Base-by-base conservation (phyloP, 2,797 vertebrate genomes). In the Lepilemur ruficaudatus region DNA sequence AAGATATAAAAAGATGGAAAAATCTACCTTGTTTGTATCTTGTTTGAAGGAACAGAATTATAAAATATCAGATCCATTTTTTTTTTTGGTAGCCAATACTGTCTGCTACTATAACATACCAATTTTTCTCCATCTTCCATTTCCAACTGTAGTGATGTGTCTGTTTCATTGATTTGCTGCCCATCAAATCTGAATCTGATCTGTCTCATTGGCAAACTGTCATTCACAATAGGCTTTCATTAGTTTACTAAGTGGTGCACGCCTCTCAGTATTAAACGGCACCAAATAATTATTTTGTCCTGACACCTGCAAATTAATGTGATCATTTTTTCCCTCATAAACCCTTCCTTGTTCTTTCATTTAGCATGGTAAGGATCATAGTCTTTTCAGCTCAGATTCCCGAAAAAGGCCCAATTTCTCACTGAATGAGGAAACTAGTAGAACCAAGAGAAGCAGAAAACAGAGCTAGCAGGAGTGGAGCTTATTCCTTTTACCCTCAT, bases 81-180 rank as follows among this genome's bases (percentile, higher is more conserved):
- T 76, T 50, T 50, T 84, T 48, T 11, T 20, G 35, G 15, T 79
- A 48, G 43, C 17, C 35, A 63, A n/a, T 20, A 30, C 1, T 63
- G 4, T 75, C 46, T 86, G 41, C n/a, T 52, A 41, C 48, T 46
- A 20, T 13, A 67, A 55, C 7, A 30, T 28, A 55, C 76, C 52
- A 52, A 41, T 22, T 89, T 73, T 69, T 32, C 43, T 94, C 59
- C 32, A 70, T n/a, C 7, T 12, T 69, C 41, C 78, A 38, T 86
- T 92, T 93, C 48, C 59, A 65, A 3, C 50, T 50, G 57, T 57
- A 48, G 17, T 35, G 20, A 82, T 73, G 17, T 67, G 41, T 78
- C 81, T 87, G 46, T 89, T 73, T 75, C 50, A 97, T 93, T 93
- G 89, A 94, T 91, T 87, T 70, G 2, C 38, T 91, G 63, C 46